Conservation (phyloP, 1,140 invertebrate genomes). For the Theocolax elegans region DNA sequence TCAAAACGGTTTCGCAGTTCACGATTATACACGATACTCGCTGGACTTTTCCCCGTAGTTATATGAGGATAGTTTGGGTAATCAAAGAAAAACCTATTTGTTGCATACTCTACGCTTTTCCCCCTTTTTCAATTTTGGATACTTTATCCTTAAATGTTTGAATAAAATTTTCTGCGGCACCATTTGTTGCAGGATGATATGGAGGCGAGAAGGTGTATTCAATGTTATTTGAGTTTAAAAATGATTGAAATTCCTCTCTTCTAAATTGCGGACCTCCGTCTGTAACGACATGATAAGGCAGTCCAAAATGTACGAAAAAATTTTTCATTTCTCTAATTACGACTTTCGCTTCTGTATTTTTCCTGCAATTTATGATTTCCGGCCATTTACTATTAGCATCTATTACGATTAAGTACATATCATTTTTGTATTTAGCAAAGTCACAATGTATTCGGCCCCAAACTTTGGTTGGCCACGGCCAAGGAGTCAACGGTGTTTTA, state of each 20-base stretch:
- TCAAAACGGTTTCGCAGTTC: conserved; percentile 30
- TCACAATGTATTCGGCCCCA: conserved; percentile 36
- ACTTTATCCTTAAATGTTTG: conserved; percentile 54
- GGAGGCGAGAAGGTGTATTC: conserved; percentile 52
- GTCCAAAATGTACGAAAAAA: conserved; percentile 36
- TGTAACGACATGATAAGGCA: conserved; percentile 41
- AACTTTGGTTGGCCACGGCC: conserved; percentile 57
- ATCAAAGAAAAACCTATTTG: conserved; percentile 21
- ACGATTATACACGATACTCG: conserved; percentile 2
- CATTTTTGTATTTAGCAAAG: conserved; percentile 16
- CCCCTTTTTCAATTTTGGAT: conserved; percentile 18
- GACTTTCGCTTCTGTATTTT: conserved; percentile 14
- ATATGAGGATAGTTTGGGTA: conserved; percentile 27
- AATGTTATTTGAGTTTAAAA: conserved; percentile 47
- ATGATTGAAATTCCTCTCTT: conserved; percentile 46
- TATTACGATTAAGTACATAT: conserved; percentile 33
- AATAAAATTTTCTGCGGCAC: conserved; percentile 48
- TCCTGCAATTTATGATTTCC: conserved; percentile 3
- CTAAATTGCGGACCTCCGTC: conserved; percentile 50
- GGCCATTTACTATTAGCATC: conserved; percentile 40
- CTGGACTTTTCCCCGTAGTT: conserved; percentile 23
- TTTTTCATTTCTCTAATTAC: conserved; percentile 41
- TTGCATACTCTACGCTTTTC: conserved; percentile 18
- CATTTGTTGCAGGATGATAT: conserved; percentile 45
- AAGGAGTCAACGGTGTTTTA: conserved; percentile 46